Evolutionary conservation across 2,797 vertebrate species (phyloP).

Genomic region (Pseudomugil tenellus): DNA sequence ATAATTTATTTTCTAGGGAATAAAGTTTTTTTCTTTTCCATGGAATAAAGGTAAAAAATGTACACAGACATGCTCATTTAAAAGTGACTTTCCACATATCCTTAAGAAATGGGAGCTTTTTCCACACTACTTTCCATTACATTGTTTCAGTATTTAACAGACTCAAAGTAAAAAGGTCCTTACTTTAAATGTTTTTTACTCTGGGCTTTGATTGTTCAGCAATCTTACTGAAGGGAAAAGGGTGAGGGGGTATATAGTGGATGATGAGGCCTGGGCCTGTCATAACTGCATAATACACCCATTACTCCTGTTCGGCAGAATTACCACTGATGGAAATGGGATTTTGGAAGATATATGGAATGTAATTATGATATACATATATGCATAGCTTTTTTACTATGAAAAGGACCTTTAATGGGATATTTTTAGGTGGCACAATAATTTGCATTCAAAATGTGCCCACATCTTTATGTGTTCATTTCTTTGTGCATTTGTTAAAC

Average conservation of each 20-base stretch:
- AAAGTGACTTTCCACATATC: conserved; percentile 6
- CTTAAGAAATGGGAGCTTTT: conserved; percentile 14
- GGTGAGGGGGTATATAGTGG: conserved; percentile 31
- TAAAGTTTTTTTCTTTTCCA: no score
- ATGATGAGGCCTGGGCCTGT: conserved; percentile 72
- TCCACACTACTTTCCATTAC: conserved; percentile 25
- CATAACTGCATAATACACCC: conserved; percentile 82
- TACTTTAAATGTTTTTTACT: conserved; percentile 71
- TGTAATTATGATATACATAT: conserved; percentile 85
- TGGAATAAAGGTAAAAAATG: neutral
- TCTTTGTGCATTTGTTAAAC: conserved; percentile 21
- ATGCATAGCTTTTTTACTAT: conserved; percentile 75
- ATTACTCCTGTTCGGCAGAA: conserved; percentile 82
- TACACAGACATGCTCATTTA: neutral
- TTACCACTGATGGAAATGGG: conserved; percentile 84
- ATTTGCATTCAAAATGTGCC: conserved; percentile 27
- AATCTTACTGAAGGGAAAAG: conserved; percentile 60
- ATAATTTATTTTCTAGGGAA: neutral
- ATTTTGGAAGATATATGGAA: conserved; percentile 83
- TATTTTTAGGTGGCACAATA: conserved; percentile 51
- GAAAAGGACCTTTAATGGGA: conserved; percentile 62
- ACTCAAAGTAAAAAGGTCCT: conserved; percentile 63
- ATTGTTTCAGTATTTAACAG: conserved; percentile 51
- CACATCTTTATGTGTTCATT: conserved; percentile 22
- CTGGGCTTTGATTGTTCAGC: conserved; percentile 74